Base-by-base conservation (phyloP, 1,140 invertebrate genomes). In the Centruroides vittatus region DNA sequence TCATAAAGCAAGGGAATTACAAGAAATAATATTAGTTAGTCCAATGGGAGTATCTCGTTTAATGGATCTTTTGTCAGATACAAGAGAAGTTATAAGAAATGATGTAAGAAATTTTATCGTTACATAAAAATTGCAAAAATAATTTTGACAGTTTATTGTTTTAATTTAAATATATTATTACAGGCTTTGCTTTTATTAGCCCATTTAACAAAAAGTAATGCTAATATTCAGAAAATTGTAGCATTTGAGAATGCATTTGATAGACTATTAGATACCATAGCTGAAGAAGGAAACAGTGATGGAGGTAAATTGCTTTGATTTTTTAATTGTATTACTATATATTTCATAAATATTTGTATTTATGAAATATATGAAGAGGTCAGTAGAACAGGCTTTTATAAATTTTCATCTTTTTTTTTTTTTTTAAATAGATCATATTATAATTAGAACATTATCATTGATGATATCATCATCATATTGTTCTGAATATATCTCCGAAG, bases 201-300 rank as follows among this genome's bases (percentile, higher is more conserved):
- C 65, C 86, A 94, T 71, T 75, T 99, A 55, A 98, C 93, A 0
- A 93, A 93, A 76, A 85, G 86, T 6, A 98, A 99, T 79, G 88
- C 92, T 0, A 97, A 97, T 73, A 94, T 99, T 68, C 97, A 99
- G 74, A 99, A 99, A 78, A 98, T 99, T 70, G 93, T 99, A 5
- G 96, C 94, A 0, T 99, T 98, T 78, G 94, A 99, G 78, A 98
- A 97, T 78, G 93, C 92, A 0, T 99, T 98, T 75, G 94, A 98
- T 76, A 81, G 88, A 65, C 78, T 99, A 48, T 88, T 98, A 67
- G 88, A 93, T 71, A 93, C 99, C 46, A 90, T 99, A 35, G 78
- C 76, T 2, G 85, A 89, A 67, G 97, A 99, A 78, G 94, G 93
- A 53, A 86, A 84, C 67, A 86, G 87, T 35, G 92, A 98, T 76